Evolutionary conservation across 2,888 invertebrate species (phyloP).

Genomic region (Melinaea marsaeus): DNA sequence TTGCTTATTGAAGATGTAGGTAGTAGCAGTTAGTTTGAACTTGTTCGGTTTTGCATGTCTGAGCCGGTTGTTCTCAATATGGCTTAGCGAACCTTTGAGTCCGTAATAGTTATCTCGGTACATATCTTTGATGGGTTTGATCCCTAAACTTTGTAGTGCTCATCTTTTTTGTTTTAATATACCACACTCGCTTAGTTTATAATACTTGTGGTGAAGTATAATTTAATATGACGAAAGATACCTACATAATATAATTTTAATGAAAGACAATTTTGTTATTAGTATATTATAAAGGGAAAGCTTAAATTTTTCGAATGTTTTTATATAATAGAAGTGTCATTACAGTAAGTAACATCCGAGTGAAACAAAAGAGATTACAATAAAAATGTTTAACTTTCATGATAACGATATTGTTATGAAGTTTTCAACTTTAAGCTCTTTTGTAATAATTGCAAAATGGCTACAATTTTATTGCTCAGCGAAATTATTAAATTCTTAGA

Average conservation of each 20-base stretch:
- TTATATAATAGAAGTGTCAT: constrained; percentile 9
- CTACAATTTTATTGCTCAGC: constrained; percentile 5
- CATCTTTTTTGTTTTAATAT: neutral
- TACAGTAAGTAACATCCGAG: constrained; percentile 7
- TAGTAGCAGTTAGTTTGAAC: constrained; percentile 33
- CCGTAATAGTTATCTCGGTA: constrained; percentile 28
- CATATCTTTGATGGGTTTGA: constrained; percentile 18
- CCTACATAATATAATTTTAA: too few species aligned
- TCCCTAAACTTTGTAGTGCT: constrained; percentile 10
- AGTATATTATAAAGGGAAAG: neutral
- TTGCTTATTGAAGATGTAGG: constrained; percentile 42
- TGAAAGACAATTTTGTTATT: too few species aligned
- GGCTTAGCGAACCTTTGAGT: constrained; percentile 40
- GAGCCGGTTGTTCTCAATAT: constrained; percentile 49
- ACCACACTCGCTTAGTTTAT: neutral
- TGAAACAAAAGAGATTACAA: constrained; percentile 15
- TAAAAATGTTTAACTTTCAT: constrained; percentile 16
- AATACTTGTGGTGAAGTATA: neutral
- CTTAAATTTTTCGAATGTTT: constrained; percentile 4
- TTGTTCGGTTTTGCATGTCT: constrained; percentile 40
- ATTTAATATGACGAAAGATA: neutral
- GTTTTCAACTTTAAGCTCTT: constrained; percentile 10
- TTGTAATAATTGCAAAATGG: constrained; percentile 7
- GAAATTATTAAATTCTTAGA: constrained; percentile 5
- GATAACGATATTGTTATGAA: constrained; percentile 13